A percentile compares a stretch with the other conserved stretches of the same genome.
phyloP scores from a whole-genome alignment of 2,113 vertebrate species.

The Alethe castanea region DNA sequence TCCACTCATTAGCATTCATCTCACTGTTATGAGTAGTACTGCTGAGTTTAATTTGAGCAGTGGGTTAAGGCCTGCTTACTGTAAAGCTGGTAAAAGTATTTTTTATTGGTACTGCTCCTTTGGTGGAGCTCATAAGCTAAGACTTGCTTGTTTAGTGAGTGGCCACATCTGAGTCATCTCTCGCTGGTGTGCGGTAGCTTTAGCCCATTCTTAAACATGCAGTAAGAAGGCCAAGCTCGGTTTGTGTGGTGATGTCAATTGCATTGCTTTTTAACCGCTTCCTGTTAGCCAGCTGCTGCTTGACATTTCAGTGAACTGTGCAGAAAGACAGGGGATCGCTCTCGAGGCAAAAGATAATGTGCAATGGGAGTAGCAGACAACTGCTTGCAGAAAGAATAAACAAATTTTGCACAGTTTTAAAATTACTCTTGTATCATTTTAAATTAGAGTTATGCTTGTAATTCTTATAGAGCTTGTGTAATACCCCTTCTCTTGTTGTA shows the following conservation, averaged over 20 bases:
- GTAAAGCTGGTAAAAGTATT: background rate
- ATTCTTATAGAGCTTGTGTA: background rate
- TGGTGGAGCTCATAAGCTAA: background rate
- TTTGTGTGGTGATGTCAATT: constrained; percentile 49
- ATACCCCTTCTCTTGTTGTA: background rate
- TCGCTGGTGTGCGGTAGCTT: background rate
- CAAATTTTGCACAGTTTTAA: background rate
- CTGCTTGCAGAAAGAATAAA: background rate
- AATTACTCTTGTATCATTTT: background rate
- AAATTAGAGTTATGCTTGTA: background rate
- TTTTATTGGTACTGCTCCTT: background rate
- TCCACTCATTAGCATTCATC: background rate
- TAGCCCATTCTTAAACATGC: background rate
- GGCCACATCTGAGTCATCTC: constrained; percentile 23
- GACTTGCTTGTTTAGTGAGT: background rate
- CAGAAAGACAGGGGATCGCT: background rate
- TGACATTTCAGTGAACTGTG: constrained; percentile 61
- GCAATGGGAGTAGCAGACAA: background rate
- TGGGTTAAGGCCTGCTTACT: background rate
- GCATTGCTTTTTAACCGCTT: constrained; percentile 46
- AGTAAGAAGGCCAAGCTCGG: background rate
- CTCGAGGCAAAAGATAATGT: constrained; percentile 40
- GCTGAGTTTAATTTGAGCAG: background rate
- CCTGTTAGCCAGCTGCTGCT: constrained; percentile 56
- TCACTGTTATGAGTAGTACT: background rate